Percentiles rank a stretch among this genome's conserved stretches.
Conservation (phyloP, 1,140 invertebrate species). For the Ips nitidus region DNA sequence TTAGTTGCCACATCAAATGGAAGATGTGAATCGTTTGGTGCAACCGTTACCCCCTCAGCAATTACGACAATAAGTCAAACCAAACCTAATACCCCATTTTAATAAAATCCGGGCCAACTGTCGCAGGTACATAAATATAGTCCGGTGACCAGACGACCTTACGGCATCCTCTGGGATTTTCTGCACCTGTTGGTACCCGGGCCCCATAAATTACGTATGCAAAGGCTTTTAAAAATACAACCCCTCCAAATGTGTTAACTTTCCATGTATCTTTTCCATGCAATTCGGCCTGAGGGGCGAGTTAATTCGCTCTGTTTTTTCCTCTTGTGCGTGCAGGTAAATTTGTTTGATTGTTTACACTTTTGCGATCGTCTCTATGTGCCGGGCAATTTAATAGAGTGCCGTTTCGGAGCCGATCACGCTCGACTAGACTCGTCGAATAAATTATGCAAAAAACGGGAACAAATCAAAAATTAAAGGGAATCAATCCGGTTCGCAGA, state of each 20-base stretch:
- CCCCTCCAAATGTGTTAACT: conserved; percentile 19
- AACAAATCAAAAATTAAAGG: conserved; percentile 32
- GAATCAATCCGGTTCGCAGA: conserved; percentile 30
- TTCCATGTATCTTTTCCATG: no score
- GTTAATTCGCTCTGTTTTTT: conserved; percentile 10
- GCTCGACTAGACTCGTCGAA: conserved; percentile 19
- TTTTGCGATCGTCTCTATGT: no score
- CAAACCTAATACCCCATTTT: conserved; percentile 9
- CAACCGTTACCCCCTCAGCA: conserved; percentile 9
- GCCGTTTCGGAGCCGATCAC: not conserved
- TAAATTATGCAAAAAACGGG: conserved; percentile 30
- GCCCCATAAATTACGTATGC: conserved; percentile 26
- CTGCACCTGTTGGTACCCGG: conserved; percentile 23
- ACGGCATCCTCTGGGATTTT: conserved; percentile 23
- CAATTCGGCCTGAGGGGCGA: not conserved
- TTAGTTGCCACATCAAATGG: no score
- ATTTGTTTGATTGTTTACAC: no score
- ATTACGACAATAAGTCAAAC: conserved; percentile 18
- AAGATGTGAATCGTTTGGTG: not conserved
- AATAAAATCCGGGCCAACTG: conserved; percentile 19
- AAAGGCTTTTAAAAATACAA: conserved; percentile 22
- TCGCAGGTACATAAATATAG: conserved; percentile 25
- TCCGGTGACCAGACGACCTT: not conserved
- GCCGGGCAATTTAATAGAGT: no score
- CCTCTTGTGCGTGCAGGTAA: not conserved